Conservation (phyloP, 1,140 invertebrate species). For the Vanessa atalanta region DNA sequence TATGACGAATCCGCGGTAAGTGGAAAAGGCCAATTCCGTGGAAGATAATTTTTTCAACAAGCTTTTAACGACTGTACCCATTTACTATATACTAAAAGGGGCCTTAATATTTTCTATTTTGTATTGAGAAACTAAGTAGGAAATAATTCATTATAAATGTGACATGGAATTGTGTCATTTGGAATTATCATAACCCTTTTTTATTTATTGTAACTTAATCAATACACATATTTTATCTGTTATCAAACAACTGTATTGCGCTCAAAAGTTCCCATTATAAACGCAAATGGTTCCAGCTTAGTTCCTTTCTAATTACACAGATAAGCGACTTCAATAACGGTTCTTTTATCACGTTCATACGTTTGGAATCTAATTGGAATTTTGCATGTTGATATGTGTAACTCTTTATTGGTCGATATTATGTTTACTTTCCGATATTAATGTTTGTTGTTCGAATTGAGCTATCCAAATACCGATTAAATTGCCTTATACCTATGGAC, state of each 20-base stretch:
- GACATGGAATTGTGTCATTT: not conserved
- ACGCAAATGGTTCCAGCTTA: slow-evolving; percentile 78
- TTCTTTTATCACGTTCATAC: slow-evolving; percentile 77
- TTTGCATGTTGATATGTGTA: slow-evolving; percentile 78
- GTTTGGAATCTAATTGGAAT: slow-evolving; percentile 80
- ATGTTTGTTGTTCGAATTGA: slow-evolving; percentile 70
- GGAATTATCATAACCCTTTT: slow-evolving; percentile 1
- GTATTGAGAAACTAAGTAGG: not conserved
- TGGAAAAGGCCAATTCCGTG: slow-evolving; percentile 63
- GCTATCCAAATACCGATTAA: slow-evolving; percentile 49
- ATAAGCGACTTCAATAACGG: slow-evolving; percentile 78
- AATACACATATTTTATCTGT: slow-evolving; percentile 49
- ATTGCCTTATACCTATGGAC: slow-evolving; percentile 43
- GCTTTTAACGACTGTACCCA: slow-evolving; percentile 56
- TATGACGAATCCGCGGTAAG: slow-evolving; percentile 75
- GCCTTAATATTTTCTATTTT: not conserved
- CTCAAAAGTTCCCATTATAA: slow-evolving; percentile 74
- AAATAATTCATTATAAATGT: not conserved
- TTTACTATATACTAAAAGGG: not conserved
- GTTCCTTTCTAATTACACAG: slow-evolving; percentile 79
- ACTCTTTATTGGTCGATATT: slow-evolving; percentile 79
- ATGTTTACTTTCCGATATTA: slow-evolving; percentile 77
- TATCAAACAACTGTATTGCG: slow-evolving; percentile 65
- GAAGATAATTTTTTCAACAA: slow-evolving; percentile 74
- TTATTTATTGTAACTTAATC: slow-evolving; percentile 29